Evolutionary conservation across 2,113 vertebrate genomes (phyloP), one percentile per base, ranked within the genome.

Genomic region (Podarcis raffonei): DNA sequence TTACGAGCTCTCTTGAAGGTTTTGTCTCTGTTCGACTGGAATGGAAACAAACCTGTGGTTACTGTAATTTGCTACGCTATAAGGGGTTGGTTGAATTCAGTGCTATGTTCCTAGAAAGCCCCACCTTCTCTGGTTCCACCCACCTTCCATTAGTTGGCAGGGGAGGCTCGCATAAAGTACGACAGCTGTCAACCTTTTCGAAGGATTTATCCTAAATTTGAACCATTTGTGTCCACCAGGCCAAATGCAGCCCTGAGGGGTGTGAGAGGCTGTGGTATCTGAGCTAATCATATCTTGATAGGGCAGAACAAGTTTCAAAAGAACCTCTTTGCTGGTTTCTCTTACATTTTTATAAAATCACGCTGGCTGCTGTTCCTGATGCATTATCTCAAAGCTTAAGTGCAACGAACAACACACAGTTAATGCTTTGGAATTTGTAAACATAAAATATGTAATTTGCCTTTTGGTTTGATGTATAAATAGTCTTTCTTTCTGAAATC

Each of bases 401-500:
- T 89, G 82, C n/a, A 86, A 91, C 25, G 42, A 92, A 88, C 85
- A 88, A 91, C 89, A 92, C 3, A 81, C 82, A 11, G 3, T 42
- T 91, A 94, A 94, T 83, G 39, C 42, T 69, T 92, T 89, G 90
- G 91, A 94, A 93, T 77, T 91, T 30, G 4, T 90, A 95, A 95
- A 95, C 90, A 95, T 92, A 93, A 95, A 95, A 94, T 89, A 93
- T 37, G 79, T 91, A 71, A 94, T 92, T 85, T 93, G 69, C 91
- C 89, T 93, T 77, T 92, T 95, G 93, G 93, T 94, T 95, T 94
- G 83, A 32, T 20, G 81, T 62, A 92, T 90, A 96, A 48, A 92
- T 93, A 88, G 74, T 92, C 74, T 88, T 95, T 78, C 94, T 87
- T 95, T 95, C 48, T 97, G 93, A 96, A 96, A 95, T 92, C 88